Evolutionary conservation across 2,797 vertebrate species (phyloP).

Genomic region (Megalops cyprinoides): DNA sequence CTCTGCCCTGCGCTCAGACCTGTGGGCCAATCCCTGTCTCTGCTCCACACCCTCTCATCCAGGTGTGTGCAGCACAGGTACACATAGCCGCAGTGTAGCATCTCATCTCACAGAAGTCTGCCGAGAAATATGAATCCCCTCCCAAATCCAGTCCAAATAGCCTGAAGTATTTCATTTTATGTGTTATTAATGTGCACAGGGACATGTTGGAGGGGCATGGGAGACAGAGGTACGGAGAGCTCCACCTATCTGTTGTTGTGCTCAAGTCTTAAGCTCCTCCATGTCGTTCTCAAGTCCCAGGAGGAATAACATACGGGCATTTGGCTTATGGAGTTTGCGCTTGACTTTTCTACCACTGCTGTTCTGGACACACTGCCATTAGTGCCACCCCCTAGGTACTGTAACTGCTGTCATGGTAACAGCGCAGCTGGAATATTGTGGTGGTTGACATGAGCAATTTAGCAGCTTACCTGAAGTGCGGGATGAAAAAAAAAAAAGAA

Average conservation of each 20-base stretch:
- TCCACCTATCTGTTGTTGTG: not conserved
- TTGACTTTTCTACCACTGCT: not conserved
- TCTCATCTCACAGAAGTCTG: too few species aligned
- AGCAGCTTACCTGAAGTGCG: slow-evolving; percentile 31
- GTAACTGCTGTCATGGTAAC: not conserved
- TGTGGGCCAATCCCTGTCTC: too few species aligned
- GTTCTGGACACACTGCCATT: slow-evolving; percentile 13
- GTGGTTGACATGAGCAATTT: slow-evolving; percentile 12
- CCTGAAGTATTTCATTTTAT: slow-evolving; percentile 34
- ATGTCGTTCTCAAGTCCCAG: slow-evolving; percentile 5
- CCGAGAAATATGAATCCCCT: too few species aligned
- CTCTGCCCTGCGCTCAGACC: too few species aligned
- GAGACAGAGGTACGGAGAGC: not conserved
- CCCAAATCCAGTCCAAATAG: slow-evolving; percentile 29
- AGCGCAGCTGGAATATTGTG: slow-evolving; percentile 27
- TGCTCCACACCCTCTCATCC: too few species aligned
- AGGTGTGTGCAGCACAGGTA: too few species aligned
- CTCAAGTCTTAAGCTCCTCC: too few species aligned
- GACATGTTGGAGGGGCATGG: slow-evolving; percentile 1
- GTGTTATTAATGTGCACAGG: slow-evolving; percentile 30
- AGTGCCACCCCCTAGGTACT: slow-evolving; percentile 22
- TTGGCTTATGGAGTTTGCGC: not conserved
- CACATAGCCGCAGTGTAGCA: too few species aligned
- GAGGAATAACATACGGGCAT: not conserved
- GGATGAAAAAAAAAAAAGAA: slow-evolving; percentile 31